Evolutionary conservation across 1,140 invertebrate species (phyloP), one percentile per base, ranked within the genome.

Genomic region (Euglossa dilemma): DNA sequence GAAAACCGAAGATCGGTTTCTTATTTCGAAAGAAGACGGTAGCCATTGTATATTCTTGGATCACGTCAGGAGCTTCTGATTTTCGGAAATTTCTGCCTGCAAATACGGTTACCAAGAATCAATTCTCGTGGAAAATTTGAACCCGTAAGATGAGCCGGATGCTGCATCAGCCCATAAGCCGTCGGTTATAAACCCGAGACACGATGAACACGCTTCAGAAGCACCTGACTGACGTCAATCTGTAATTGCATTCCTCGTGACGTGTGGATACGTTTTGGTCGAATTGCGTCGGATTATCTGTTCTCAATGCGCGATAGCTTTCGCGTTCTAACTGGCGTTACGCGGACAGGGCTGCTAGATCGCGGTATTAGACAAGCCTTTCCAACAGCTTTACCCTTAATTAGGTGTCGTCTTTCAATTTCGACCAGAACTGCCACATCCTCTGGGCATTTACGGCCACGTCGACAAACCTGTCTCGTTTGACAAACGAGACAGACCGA

Each of bases 231-330:
- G 86, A 88, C 86, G 82, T 85, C 85, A 87, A 85, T 85, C 82
- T 63, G 69, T 84, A 88, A 88, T 88, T 88, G 82, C 82, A 87
- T 88, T 87, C 72, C 85, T 66, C 69, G 77, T 87, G 86, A 87
- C 77, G 86, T 79, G 77, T 79, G 86, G 86, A 87, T 87, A 87
- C 82, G 67, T 85, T 88, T 88, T 80, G 79, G 81, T 75, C 83
- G 77, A 79, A 87, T 75, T 84, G 81, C 72, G 66, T 70, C 56
- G 86, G 81, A 87, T 87, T 87, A 87, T 87, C 80, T 80, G 76
- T 87, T 80, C 72, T 71, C 81, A 54, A 77, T 84, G 86, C 56
- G 57, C 72, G 73, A 72, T 66, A 52, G 64, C 50, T 74, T 70
- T 57, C 85, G 56, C 69, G 85, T 80, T 80, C 7, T 14, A 61